Evolutionary conservation across 2,888 invertebrate genomes (phyloP).

Genomic region (Trichogramma dendrolimi): DNA sequence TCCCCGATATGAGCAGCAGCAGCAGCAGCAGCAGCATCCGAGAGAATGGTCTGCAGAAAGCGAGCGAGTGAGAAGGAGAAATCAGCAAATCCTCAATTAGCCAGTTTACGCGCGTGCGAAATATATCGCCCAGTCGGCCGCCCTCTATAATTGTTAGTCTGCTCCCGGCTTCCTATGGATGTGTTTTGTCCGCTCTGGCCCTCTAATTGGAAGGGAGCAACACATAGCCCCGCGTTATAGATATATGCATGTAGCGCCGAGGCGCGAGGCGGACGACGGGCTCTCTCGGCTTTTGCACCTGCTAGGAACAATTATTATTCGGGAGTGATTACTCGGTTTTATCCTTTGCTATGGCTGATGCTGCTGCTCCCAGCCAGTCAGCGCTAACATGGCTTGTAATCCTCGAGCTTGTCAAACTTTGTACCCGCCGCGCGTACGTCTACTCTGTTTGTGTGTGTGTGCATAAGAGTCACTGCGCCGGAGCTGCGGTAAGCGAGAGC

Average conservation of each 20-base stretch:
- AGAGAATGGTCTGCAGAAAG: not conserved
- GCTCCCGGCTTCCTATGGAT: no score
- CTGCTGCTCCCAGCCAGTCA: constrained; percentile 28
- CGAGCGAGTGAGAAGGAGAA: not conserved
- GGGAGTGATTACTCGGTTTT: constrained; percentile 34
- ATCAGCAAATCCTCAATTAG: constrained; percentile 19
- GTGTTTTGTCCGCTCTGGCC: constrained; percentile 16
- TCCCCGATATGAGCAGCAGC: no score
- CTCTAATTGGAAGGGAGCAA: constrained; percentile 20
- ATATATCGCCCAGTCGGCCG: constrained; percentile 2
- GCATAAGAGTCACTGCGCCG: constrained; percentile 22
- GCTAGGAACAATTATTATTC: constrained; percentile 33
- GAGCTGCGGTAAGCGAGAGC: no score
- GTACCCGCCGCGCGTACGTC: constrained; percentile 31
- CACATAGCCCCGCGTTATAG: no score
- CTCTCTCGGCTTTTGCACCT: constrained; percentile 29
- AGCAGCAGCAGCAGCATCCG: not conserved
- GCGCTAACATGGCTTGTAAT: constrained; percentile 34
- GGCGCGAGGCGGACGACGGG: constrained; percentile 1
- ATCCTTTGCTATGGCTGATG: no score
- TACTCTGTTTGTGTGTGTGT: constrained; percentile 24
- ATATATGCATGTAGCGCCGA: no score
- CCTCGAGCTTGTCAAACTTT: constrained; percentile 38
- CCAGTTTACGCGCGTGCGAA: not conserved
- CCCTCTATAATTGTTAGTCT: constrained; percentile 13